Base-by-base conservation (phyloP, 2,113 vertebrate genomes). In the Pluvianellus socialis region DNA sequence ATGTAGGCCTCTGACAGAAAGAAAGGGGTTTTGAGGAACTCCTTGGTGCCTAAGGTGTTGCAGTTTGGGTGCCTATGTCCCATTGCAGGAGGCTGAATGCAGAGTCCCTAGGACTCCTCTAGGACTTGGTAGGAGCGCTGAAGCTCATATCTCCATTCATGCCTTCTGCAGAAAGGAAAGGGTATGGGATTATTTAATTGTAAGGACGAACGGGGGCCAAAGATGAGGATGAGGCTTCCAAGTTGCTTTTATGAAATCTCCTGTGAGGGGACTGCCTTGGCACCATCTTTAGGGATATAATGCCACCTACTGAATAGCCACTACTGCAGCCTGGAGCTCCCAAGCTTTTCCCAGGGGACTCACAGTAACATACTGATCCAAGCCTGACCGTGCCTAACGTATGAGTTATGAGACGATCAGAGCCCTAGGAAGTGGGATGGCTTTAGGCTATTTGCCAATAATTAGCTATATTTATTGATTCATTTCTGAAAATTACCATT, bases 271-370 rank as follows among this genome's bases (percentile, higher is more conserved):
- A 8, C 0, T 1, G 12, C 12, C 49, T 42, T 79, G 68, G 70
- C 49, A 81, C 61, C 53, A 88, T 95, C 89, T 95, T 88, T 86
- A 79, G 79, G 71, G 71, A 70, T 95, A 80, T 66, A 94, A 92
- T 97, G 86, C 95, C 95, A 96, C 92, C 91, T 96, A 96, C 93
- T 95, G 95, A 96, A 63, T 95, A 58, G 89, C 86, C 74, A 72
- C 62, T 44, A 55, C 45, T 12, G 81, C 62, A 95, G 92, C 74
- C 86, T 89, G 71, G 77, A 91, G 42, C 62, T 76, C 42, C 49
- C 26, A 58, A 6, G 38, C 4, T 86, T 90, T 91, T 63, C 66
- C 33, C 27, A 44, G 26, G 30, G 23, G 16, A 62, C 59, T 83
- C 63, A 30, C 4, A 44, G 14, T 32, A 35, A 45, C 0, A 2